Conservation (phyloP, 1,140 invertebrate genomes). For the Catajapyx aquilonaris region DNA sequence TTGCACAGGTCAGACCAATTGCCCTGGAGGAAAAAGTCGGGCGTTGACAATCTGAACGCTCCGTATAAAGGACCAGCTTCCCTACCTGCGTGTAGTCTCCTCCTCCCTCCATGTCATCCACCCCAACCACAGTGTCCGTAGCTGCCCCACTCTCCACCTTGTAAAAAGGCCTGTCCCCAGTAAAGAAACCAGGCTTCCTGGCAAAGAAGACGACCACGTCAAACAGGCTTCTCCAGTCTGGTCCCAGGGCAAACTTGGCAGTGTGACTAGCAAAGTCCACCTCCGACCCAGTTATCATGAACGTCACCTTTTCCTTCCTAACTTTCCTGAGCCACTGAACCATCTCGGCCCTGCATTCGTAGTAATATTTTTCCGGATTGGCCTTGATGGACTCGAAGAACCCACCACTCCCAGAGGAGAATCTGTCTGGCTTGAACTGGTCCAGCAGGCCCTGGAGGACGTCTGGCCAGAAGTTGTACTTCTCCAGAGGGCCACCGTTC, state of each 20-base stretch:
- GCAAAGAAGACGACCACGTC: constrained; percentile 48
- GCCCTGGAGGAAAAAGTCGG: constrained; percentile 9
- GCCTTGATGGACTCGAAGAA: constrained; percentile 39
- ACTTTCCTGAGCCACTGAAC: constrained; percentile 38
- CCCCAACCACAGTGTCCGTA: constrained; percentile 8
- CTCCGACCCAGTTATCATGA: constrained; percentile 56
- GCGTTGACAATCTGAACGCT: too few relatives aligned
- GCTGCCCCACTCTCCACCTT: constrained; percentile 7
- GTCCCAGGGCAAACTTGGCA: constrained; percentile 38
- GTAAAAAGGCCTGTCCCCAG: background rate
- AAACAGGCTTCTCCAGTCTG: constrained; percentile 47
- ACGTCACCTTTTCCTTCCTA: constrained; percentile 32
- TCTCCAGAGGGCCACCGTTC: constrained; percentile 17
- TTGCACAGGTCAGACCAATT: constrained; percentile 32
- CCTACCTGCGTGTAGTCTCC: too few relatives aligned
- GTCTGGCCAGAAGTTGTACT: constrained; percentile 42
- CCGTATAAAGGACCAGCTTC: too few relatives aligned
- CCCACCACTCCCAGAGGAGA: constrained; percentile 25
- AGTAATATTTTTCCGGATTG: constrained; percentile 38
- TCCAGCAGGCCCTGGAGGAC: constrained; percentile 33
- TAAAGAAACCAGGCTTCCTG: constrained; percentile 56
- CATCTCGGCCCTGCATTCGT: constrained; percentile 31
- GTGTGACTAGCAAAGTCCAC: constrained; percentile 46
- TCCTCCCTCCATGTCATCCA: too few relatives aligned
- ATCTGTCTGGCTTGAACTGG: constrained; percentile 39